These are phyloP conservation scores for Ranitomeya variabilis DNA, from an alignment of 2,113 vertebrate genomes.

Conservation along the genomic window DNA sequence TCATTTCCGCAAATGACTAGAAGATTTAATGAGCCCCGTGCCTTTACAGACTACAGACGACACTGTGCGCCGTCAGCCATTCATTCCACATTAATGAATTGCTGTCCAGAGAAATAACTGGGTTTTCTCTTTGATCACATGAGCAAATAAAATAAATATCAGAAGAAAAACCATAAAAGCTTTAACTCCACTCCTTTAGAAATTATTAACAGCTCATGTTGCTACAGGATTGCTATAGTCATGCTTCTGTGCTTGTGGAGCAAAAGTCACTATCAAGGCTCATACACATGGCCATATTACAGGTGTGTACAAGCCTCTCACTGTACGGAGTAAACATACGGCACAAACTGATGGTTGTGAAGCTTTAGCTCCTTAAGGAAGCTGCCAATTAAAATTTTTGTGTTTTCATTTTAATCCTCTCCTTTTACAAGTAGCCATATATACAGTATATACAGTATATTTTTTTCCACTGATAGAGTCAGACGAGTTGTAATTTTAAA, in stretches of 20 bases:
- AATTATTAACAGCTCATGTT: background rate
- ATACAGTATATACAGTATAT: too few species aligned
- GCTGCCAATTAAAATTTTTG: too few species aligned
- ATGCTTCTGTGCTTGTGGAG: background rate
- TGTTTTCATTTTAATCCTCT: too few species aligned
- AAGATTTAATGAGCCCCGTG: background rate
- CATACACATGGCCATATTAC: background rate
- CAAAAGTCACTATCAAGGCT: background rate
- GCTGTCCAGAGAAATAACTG: background rate
- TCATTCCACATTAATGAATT: background rate
- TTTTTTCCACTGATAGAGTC: too few species aligned
- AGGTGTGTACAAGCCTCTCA: background rate
- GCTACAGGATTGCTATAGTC: background rate
- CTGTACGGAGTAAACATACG: background rate
- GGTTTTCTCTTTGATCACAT: conserved; percentile 8
- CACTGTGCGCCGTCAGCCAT: background rate
- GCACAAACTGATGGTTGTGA: background rate
- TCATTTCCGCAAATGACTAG: background rate
- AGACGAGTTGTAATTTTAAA: too few species aligned
- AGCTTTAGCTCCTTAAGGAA: background rate
- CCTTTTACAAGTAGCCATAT: too few species aligned
- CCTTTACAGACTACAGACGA: background rate
- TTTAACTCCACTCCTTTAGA: background rate
- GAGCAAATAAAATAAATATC: background rate
- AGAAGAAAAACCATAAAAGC: background rate